Evolutionary conservation across 2,888 invertebrate genomes (phyloP).

Genomic region (Ptychoptera albimana): DNA sequence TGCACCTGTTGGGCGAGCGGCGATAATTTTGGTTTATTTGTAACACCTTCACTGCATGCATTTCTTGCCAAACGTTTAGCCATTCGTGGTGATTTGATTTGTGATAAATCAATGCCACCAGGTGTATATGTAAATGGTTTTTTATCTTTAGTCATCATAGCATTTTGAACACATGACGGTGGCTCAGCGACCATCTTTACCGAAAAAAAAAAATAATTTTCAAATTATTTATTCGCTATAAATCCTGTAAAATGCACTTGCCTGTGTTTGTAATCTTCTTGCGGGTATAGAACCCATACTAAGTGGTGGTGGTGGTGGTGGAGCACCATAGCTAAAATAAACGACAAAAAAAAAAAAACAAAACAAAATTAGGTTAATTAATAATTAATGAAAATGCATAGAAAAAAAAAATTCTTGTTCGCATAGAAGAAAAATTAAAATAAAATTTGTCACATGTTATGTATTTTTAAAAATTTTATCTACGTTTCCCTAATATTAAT

Average conservation of each 20-base stretch:
- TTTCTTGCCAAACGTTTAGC: slow-evolving; percentile 55
- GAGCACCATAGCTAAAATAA: slow-evolving; percentile 30
- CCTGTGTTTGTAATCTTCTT: slow-evolving; percentile 17
- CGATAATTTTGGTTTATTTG: slow-evolving; percentile 38
- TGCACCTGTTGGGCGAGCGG: slow-evolving; percentile 26
- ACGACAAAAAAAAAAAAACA: slow-evolving; percentile 1
- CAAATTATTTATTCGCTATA: not conserved
- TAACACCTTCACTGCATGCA: slow-evolving; percentile 51
- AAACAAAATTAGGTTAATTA: not conserved
- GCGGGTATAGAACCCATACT: slow-evolving; percentile 18
- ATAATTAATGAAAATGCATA: not conserved
- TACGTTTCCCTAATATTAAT: no score
- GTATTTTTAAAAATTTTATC: no score
- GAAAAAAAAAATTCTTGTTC: no score
- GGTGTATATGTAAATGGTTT: slow-evolving; percentile 95
- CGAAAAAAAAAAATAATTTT: not conserved
- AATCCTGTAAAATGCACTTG: slow-evolving; percentile 3
- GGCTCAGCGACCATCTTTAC: slow-evolving; percentile 39
- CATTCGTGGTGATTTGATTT: slow-evolving; percentile 82
- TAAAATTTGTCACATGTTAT: no score
- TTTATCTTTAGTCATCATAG: slow-evolving; percentile 91
- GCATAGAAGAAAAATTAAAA: no score
- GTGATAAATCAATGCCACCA: slow-evolving; percentile 78
- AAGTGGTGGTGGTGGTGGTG: slow-evolving; percentile 24
- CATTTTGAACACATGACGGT: slow-evolving; percentile 80